Conservation (phyloP, 1,140 invertebrate genomes). For the Brachionus manjavacas region DNA sequence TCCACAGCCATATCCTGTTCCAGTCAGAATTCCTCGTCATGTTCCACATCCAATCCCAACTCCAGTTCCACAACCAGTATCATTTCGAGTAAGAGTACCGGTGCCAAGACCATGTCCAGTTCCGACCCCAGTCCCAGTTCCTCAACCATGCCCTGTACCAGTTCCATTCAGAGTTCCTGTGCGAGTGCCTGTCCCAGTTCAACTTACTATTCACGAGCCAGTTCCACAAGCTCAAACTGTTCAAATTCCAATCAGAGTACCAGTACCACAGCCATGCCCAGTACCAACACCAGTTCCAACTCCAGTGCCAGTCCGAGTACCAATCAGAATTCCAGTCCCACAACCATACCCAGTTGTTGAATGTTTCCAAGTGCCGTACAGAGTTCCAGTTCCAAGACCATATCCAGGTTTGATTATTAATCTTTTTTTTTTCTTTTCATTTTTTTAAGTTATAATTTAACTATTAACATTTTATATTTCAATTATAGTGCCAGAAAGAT, state of each 20-base stretch:
- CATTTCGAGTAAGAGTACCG: neutral
- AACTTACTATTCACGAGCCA: neutral
- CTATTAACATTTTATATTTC: neutral
- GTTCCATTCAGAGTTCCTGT: neutral
- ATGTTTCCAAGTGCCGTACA: neutral
- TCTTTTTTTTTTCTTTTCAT: neutral
- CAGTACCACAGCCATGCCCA: neutral
- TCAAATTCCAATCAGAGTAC: neutral
- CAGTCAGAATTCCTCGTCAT: neutral
- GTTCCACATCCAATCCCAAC: neutral
- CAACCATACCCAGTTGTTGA: neutral
- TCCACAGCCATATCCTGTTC: neutral
- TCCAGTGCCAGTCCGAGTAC: neutral
- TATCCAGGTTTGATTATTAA: neutral
- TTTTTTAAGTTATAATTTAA: neutral
- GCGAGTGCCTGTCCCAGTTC: neutral
- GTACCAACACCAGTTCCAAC: neutral
- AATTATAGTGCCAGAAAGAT: neutral
- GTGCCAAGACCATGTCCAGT: neutral
- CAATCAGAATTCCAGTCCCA: neutral
- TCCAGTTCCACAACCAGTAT: conserved; percentile 1
- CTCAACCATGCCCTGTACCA: neutral
- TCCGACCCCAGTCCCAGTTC: neutral
- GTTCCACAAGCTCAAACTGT: neutral
- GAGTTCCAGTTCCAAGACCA: neutral